Conservation (phyloP, 2,113 vertebrate species). For the Melanotaenia duboulayi region DNA sequence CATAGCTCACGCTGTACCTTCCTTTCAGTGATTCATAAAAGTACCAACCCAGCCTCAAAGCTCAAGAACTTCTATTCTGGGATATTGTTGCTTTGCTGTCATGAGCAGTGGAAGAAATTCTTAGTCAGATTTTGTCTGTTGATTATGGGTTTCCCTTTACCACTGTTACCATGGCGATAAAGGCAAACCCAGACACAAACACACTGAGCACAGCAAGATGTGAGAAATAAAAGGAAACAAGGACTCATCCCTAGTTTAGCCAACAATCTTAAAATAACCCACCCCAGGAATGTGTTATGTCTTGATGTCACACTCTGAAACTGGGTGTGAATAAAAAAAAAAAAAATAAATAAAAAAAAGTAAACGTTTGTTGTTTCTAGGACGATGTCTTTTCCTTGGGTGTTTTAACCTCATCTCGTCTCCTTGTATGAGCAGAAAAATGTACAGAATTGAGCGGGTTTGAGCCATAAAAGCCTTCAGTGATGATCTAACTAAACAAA, state of each 20-base stretch:
- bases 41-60: slow-evolving; percentile 12
- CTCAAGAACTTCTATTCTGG: slow-evolving; percentile 50
- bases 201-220: slow-evolving; percentile 35
- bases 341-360: slow-evolving; percentile 18
- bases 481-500: neutral
- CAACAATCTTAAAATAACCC: slow-evolving; percentile 61
- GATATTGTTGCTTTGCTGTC: slow-evolving; percentile 31
- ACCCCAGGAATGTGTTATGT: neutral
- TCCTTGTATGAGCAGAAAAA: slow-evolving; percentile 2
- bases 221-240: slow-evolving; percentile 65
- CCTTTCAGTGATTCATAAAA: neutral
- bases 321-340: slow-evolving; percentile 34
- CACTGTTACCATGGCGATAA: slow-evolving; percentile 64
- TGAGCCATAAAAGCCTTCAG: neutral
- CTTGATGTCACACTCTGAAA: slow-evolving; percentile 29
- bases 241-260: slow-evolving; percentile 61
- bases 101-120: slow-evolving; percentile 44
- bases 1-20: slow-evolving; percentile 13
- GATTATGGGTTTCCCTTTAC: slow-evolving; percentile 67
- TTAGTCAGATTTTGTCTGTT: slow-evolving; percentile 50
- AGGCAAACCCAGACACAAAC: slow-evolving; percentile 50
- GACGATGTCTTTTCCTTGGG: slow-evolving; percentile 15
- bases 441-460: neutral
- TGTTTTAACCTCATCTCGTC: slow-evolving; percentile 9
- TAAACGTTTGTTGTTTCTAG: slow-evolving; percentile 5